These are phyloP conservation scores for Eleginops maclovinus DNA, from an alignment of 2,113 vertebrate genomes.

Conservation along the genomic window DNA sequence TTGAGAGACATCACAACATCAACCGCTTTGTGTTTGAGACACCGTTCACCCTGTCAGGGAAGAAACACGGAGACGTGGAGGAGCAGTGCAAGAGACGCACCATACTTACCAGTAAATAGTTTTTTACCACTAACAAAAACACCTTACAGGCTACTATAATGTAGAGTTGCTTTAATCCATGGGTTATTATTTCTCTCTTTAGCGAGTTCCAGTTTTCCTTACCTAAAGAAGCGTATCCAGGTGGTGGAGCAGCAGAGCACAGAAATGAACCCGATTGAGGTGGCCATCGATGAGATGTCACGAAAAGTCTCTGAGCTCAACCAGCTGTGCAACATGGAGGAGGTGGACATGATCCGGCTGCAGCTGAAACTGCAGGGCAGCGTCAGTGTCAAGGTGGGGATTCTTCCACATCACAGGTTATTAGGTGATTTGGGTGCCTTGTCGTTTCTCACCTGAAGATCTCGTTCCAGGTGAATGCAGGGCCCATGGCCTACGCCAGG, in stretches of 20 bases:
- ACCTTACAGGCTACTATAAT: background rate
- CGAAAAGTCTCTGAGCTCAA: constrained; percentile 96
- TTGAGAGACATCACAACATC: constrained; percentile 97
- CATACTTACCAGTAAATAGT: constrained; percentile 90
- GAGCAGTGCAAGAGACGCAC: constrained; percentile 98
- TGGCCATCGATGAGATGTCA: constrained; percentile 99
- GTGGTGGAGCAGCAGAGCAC: constrained; percentile 95
- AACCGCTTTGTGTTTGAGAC: constrained; percentile 97
- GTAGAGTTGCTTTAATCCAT: background rate
- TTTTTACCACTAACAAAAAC: background rate
- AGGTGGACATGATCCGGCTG: constrained; percentile 98
- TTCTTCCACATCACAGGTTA: background rate
- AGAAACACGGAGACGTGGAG: constrained; percentile 95
- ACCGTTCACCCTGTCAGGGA: constrained; percentile 94
- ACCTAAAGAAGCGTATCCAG: constrained; percentile 97
- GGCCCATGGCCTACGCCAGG: constrained; percentile 97
- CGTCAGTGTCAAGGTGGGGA: constrained; percentile 88
- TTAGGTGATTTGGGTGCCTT: background rate
- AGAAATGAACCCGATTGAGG: constrained; percentile 97
- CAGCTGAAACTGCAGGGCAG: constrained; percentile 99
- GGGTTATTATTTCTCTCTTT: background rate
- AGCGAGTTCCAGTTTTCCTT: constrained; percentile 96
- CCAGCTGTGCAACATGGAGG: constrained; percentile 94
- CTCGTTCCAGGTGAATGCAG: constrained; percentile 91
- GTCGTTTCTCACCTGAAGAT: constrained; percentile 14